phyloP scores from a whole-genome alignment of 2,113 vertebrate genomes.

The Psilopogon haemacephalus region DNA sequence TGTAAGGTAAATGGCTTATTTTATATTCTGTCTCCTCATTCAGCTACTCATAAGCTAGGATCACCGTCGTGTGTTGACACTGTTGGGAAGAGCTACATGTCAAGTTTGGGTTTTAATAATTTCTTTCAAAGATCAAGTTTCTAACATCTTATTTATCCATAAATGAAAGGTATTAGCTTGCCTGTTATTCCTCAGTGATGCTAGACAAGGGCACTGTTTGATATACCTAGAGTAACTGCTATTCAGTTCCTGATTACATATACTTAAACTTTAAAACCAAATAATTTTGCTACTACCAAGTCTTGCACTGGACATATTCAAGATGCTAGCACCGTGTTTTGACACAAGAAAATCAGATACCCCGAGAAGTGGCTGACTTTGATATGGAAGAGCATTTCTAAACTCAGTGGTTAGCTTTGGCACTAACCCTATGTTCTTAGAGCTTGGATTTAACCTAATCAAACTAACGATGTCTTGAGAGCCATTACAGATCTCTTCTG shows the following conservation, averaged over 20 bases:
- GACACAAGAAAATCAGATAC: slow-evolving; percentile 32
- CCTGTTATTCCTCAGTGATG: slow-evolving; percentile 66
- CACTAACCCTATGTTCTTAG: slow-evolving; percentile 37
- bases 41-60: slow-evolving; percentile 76
- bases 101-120: slow-evolving; percentile 66
- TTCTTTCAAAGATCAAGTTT: slow-evolving; percentile 64
- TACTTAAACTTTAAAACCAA: slow-evolving; percentile 75
- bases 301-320: slow-evolving; percentile 80
- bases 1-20: slow-evolving; percentile 78
- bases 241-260: slow-evolving; percentile 70
- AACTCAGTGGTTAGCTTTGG: slow-evolving; percentile 56
- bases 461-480: slow-evolving; percentile 43
- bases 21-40: slow-evolving; percentile 74
- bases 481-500: slow-evolving; percentile 56
- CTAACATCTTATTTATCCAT: slow-evolving; percentile 76
- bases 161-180: slow-evolving; percentile 61
- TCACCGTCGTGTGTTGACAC: slow-evolving; percentile 77
- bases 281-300: slow-evolving; percentile 80
- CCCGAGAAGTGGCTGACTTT: slow-evolving; percentile 53
- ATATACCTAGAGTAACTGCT: slow-evolving; percentile 58
- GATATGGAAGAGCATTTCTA: slow-evolving; percentile 62
- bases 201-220: slow-evolving; percentile 60
- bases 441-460: slow-evolving; percentile 60
- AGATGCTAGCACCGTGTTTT: slow-evolving; percentile 61
- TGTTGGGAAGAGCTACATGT: slow-evolving; percentile 72